Evolutionary conservation across 2,888 invertebrate species (phyloP).

Genomic region (Scaeva pyrastri): DNA sequence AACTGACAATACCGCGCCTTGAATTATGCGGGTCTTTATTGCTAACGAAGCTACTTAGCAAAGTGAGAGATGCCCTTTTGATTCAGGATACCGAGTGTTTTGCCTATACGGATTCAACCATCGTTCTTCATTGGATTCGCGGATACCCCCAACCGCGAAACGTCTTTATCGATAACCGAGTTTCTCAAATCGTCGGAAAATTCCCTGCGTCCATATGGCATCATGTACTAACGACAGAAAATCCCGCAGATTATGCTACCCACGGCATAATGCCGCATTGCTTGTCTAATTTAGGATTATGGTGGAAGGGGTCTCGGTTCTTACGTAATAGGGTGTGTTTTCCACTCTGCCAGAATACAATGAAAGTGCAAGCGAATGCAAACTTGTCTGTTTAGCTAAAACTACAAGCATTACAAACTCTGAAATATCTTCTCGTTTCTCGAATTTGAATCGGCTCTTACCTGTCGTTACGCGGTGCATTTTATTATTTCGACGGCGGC

Average conservation of each 20-base stretch:
- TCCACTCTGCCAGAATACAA: background rate
- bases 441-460: background rate
- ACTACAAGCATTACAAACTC: background rate
- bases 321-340: background rate
- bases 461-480: conserved; percentile 15
- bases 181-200: background rate
- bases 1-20: too few species aligned
- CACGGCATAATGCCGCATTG: too few species aligned
- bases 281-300: background rate
- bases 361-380: background rate
- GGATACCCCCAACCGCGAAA: conserved; percentile 52
- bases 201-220: background rate
- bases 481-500: background rate
- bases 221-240: background rate
- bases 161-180: background rate
- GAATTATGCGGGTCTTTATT: too few species aligned
- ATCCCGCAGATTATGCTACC: too few species aligned
- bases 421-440: background rate
- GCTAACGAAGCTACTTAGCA: background rate
- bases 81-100: background rate
- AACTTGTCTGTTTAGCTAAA: background rate
- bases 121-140: conserved; percentile 76
- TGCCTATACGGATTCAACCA: conserved; percentile 11
- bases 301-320: conserved; percentile 27
- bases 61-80: background rate